Base-by-base conservation (phyloP, 2,113 vertebrate genomes). In the Maccullochella peelii region DNA sequence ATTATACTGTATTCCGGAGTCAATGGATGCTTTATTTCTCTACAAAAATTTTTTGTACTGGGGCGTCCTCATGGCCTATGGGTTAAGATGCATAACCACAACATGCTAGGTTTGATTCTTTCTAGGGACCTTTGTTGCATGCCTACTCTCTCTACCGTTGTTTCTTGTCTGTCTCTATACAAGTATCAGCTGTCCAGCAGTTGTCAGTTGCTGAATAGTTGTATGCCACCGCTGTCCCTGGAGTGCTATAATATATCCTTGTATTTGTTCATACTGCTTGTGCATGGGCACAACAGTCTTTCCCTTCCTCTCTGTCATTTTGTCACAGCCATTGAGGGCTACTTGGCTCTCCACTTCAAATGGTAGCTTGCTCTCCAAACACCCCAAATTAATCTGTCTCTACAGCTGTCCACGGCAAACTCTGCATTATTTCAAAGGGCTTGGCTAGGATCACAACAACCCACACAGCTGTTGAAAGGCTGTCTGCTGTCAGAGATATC, bases 391-490 rank as follows among this genome's bases (percentile, higher is more conserved):
- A 86, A 88, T 80, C 87, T 80, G 74, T 76, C 47, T 69, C 44
- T 27, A 70, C 87, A 88, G 82, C 83, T 80, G 82, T 80, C 69
- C 68, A 77, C 23, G 25, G 54, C 72, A 82, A 88, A 86, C 78
- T 82, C 69, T 52, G 78, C 69, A 77, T 70, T 79, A 72, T 83
- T 90, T 84, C 73, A 90, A 88, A 85, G 83, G 78, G 57, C 63
- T 62, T 42, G 82, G 54, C 79, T 47, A 15, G 70, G 79, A 79
- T 79, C 61, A 77, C 40, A 79, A 44, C 55, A 76, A 10, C 57
- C 67, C 83, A 40, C 54, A 49, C 78, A 86, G 84, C 84, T 80
- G 80, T 23, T 83, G 73, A 75, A 66, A 73, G 47, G 59, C 50
- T 55, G 68, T 80, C 86, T 85, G 86, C 83, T 82, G 61, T 71